Conservation (phyloP, 2,888 invertebrate species). For the Habroteleia sp. region DNA sequence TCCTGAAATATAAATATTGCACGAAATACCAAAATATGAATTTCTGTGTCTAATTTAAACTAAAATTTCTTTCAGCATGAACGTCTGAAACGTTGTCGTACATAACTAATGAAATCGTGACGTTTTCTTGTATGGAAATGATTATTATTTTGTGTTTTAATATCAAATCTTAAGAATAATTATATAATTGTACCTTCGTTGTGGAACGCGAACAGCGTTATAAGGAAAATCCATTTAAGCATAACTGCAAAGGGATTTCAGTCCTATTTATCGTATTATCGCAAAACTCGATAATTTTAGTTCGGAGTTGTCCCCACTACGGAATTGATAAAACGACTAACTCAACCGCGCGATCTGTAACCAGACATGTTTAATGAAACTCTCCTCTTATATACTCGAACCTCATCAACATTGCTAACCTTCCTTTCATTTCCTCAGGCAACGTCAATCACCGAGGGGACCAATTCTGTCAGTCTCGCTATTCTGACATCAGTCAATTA, state of each 20-base stretch:
- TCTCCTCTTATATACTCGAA: conserved; percentile 70
- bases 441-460: conserved; percentile 71
- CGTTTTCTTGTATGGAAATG: no score
- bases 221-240: conserved; percentile 67
- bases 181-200: conserved; percentile 65
- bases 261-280: conserved; percentile 39
- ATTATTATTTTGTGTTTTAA: background rate
- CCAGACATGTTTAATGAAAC: conserved; percentile 73
- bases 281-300: conserved; percentile 19
- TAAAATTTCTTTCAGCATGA: background rate
- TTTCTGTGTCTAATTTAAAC: background rate
- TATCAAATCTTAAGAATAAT: background rate
- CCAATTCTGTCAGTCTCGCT: conserved; percentile 47
- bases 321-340: conserved; percentile 63
- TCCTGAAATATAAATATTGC: no score
- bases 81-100: no score
- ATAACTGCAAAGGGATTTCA: conserved; percentile 65
- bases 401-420: conserved; percentile 67
- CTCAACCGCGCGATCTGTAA: conserved; percentile 69
- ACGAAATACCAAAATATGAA: conserved; percentile 49
- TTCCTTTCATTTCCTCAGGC: conserved; percentile 76
- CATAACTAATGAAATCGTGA: no score
- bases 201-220: conserved; percentile 67
- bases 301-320: conserved; percentile 43
- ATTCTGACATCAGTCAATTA: conserved; percentile 25